phyloP scores from a whole-genome alignment of 23 tunicate genomes.

The Halocynthia roretzi region DNA sequence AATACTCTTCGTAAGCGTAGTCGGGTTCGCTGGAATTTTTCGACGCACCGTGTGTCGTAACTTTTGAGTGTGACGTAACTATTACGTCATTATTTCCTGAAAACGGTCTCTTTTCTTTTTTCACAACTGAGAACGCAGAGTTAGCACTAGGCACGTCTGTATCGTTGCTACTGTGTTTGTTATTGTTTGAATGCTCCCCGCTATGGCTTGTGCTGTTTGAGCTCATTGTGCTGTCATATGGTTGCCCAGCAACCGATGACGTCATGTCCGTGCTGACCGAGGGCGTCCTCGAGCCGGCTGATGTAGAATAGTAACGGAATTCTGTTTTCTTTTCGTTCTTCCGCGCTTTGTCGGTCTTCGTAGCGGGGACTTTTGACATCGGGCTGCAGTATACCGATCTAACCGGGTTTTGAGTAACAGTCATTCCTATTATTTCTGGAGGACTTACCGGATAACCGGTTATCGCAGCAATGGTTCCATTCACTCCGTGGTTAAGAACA shows the following conservation, averaged over 20 bases:
- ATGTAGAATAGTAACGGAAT: conserved; percentile 14
- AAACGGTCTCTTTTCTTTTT: conserved; percentile 4
- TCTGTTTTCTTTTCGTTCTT: not conserved
- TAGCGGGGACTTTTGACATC: not conserved
- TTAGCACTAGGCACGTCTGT: conserved; percentile 3
- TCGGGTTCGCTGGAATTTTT: not conserved
- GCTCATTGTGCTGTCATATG: conserved; percentile 1
- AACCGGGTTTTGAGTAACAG: too few species aligned
- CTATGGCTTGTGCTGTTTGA: conserved; percentile 4
- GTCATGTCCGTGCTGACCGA: conserved; percentile 17
- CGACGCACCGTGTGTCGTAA: not conserved
- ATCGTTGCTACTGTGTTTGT: conserved; percentile 2
- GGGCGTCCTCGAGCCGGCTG: conserved; percentile 21
- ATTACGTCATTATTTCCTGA: not conserved
- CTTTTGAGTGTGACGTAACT: not conserved
- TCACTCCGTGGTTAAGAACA: conserved; percentile 7
- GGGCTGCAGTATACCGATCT: too few species aligned
- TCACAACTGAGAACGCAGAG: conserved; percentile 25
- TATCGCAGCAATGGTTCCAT: not conserved
- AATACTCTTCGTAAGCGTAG: conserved; percentile 12
- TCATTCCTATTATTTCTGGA: too few species aligned
- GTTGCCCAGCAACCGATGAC: conserved; percentile 6
- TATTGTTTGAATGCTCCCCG: not conserved
- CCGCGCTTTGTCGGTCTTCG: not conserved
- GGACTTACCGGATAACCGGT: conserved; percentile 9